A percentile compares a stretch with the other conserved stretches of the same genome.
Evolutionary conservation across 30 jellyfish, hydroid and myxozoan species (phyloP).

Genomic region (Rhopilema esculentum): DNA sequence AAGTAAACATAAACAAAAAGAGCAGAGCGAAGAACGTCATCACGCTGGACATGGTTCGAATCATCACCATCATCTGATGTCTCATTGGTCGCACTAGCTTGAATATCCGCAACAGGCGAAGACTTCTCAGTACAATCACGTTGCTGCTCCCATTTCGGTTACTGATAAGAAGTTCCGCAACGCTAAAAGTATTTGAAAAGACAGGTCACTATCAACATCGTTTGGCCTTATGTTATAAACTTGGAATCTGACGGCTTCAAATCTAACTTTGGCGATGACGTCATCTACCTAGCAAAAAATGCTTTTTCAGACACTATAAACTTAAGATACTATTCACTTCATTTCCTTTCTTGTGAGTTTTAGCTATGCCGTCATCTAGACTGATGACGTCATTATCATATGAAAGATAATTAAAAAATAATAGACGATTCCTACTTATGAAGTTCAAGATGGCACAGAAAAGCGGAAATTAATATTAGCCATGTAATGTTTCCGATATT

Average conservation of each 20-base stretch:
- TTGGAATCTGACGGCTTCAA: too few relatives aligned
- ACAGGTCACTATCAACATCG: too few relatives aligned
- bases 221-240: too few relatives aligned
- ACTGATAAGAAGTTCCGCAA: conserved; percentile 69
- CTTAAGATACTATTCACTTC: too few relatives aligned
- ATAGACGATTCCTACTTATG: too few relatives aligned
- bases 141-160: conserved; percentile 59
- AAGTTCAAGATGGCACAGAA: neutral
- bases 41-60: conserved; percentile 89
- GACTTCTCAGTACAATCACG: conserved; percentile 77
- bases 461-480: neutral
- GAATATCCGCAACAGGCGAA: conserved; percentile 85
- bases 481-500: neutral
- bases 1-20: conserved; percentile 89
- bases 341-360: too few relatives aligned
- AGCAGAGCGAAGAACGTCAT: conserved; percentile 93
- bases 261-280: too few relatives aligned
- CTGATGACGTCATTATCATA: too few relatives aligned
- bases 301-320: too few relatives aligned
- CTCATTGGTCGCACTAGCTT: conserved; percentile 92
- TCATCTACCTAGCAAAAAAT: too few relatives aligned
- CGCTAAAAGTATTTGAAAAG: conserved; percentile 31
- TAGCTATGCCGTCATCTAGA: too few relatives aligned
- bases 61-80: conserved; percentile 92
- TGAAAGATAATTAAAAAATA: too few relatives aligned